A percentile compares a stretch with the other conserved stretches of the same genome.
Conservation (phyloP, 1,140 invertebrate genomes). For the Neelides sp. region DNA sequence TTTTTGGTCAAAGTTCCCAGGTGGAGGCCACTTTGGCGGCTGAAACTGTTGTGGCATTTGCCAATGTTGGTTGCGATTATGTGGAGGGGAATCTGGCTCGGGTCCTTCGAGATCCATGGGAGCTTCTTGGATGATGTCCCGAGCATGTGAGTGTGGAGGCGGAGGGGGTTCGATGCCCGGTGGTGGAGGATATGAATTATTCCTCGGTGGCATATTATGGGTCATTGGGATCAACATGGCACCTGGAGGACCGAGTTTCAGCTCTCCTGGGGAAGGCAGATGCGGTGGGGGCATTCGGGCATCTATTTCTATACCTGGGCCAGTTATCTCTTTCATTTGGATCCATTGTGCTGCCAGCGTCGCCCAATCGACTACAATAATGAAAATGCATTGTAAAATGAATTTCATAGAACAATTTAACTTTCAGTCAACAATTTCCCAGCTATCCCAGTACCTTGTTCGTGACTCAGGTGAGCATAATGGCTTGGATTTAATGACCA, state of each 20-base stretch:
- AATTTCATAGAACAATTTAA: background rate
- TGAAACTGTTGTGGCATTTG: too few relatives aligned
- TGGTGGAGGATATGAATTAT: constrained; percentile 3
- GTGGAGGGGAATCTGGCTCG: constrained; percentile 30
- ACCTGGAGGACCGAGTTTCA: constrained; percentile 33
- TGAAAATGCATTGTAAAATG: constrained; percentile 2
- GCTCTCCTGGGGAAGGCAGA: constrained; percentile 38
- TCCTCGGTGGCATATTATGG: background rate
- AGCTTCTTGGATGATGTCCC: constrained; percentile 19
- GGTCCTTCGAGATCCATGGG: constrained; percentile 35
- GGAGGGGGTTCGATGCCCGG: constrained; percentile 19
- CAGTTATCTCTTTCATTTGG: constrained; percentile 65
- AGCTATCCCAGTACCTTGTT: constrained; percentile 21
- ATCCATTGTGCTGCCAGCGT: constrained; percentile 94
- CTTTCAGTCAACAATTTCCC: background rate
- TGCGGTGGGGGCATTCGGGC: constrained; percentile 40
- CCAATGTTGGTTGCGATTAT: too few relatives aligned
- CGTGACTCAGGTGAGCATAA: constrained; percentile 19
- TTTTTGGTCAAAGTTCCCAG: too few relatives aligned
- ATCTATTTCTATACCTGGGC: background rate
- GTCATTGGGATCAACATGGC: constrained; percentile 39
- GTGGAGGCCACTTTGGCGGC: too few relatives aligned
- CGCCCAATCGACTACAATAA: constrained; percentile 74
- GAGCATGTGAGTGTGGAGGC: constrained; percentile 4
- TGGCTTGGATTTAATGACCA: constrained; percentile 27